Conservation (phyloP, 2,113 vertebrate species). For the Mastomys coucha region DNA sequence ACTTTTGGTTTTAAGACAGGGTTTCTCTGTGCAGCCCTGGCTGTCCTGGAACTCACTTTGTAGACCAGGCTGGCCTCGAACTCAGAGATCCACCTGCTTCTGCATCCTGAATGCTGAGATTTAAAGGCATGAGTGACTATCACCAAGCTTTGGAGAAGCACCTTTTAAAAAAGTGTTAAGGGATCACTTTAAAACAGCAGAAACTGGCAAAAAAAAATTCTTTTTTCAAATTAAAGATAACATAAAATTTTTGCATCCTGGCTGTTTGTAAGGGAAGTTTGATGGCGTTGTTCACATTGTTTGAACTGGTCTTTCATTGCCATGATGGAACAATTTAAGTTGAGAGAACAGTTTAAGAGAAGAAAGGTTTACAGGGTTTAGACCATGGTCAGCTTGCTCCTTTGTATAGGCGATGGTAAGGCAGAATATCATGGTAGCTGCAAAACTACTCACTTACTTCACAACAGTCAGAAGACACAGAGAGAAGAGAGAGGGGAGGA, state of each 20-base stretch:
- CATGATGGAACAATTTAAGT: not conserved
- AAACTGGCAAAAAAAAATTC: not conserved
- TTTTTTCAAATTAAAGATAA: not conserved
- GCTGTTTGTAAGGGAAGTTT: not conserved
- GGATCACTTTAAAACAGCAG: not conserved
- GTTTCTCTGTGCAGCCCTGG: not conserved
- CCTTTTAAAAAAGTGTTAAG: not conserved
- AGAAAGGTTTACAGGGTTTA: not conserved
- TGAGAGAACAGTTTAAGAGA: not conserved
- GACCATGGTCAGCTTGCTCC: not conserved
- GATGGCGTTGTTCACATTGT: not conserved
- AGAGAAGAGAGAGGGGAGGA: not conserved
- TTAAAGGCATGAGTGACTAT: not conserved
- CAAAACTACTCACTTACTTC: not conserved
- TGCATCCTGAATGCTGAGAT: not conserved
- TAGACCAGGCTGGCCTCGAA: not conserved
- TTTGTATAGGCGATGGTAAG: not conserved
- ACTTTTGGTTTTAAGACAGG: not conserved
- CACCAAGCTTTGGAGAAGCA: not conserved
- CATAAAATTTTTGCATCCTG: not conserved
- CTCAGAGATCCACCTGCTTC: not conserved
- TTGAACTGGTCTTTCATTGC: not conserved
- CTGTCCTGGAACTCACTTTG: not conserved
- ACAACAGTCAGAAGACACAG: not conserved
- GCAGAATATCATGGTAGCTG: not conserved